A percentile compares a stretch with the other conserved stretches of the same genome.
These are phyloP conservation scores for Zhuqinia jingwanae DNA, from an alignment of 2,888 invertebrate genomes.

Conservation along the genomic window DNA sequence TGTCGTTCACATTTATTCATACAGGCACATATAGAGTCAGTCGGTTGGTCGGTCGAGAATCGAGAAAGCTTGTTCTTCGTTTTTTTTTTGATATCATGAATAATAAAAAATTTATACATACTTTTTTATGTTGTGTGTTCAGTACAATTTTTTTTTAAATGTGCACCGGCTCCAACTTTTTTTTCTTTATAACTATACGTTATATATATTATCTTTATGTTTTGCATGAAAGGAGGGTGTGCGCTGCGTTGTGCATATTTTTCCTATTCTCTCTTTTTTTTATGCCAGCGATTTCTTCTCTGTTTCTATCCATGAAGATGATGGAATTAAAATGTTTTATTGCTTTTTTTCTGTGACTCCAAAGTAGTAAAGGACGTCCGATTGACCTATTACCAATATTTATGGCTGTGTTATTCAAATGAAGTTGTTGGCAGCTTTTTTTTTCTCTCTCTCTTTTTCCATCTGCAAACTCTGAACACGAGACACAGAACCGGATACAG, in stretches of 20 bases:
- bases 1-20: constrained; percentile 33
- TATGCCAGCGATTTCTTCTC: constrained; percentile 43
- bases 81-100: constrained; percentile 58
- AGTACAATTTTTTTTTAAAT: not conserved
- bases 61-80: constrained; percentile 4
- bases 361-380: constrained; percentile 79
- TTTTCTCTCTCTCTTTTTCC: constrained; percentile 49
- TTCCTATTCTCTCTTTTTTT: constrained; percentile 1
- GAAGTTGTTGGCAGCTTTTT: constrained; percentile 68
- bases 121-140: too few species aligned
- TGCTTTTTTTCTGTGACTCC: constrained; percentile 61
- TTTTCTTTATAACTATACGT: too few species aligned
- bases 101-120: constrained; percentile 55
- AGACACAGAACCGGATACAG: constrained; percentile 47
- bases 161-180: constrained; percentile 21
- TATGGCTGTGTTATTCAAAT: constrained; percentile 79
- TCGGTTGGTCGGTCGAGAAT: too few species aligned
- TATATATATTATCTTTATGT: constrained; percentile 42
- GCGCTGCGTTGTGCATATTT: constrained; percentile 38
- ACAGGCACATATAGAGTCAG: constrained; percentile 44
- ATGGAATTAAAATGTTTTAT: constrained; percentile 68
- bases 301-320: constrained; percentile 61
- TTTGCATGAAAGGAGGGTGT: constrained; percentile 57
- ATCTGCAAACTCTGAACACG: not conserved
- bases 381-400: constrained; percentile 79